Evolutionary conservation across 2,797 vertebrate genomes (phyloP).

Genomic region (Picus viridis): DNA sequence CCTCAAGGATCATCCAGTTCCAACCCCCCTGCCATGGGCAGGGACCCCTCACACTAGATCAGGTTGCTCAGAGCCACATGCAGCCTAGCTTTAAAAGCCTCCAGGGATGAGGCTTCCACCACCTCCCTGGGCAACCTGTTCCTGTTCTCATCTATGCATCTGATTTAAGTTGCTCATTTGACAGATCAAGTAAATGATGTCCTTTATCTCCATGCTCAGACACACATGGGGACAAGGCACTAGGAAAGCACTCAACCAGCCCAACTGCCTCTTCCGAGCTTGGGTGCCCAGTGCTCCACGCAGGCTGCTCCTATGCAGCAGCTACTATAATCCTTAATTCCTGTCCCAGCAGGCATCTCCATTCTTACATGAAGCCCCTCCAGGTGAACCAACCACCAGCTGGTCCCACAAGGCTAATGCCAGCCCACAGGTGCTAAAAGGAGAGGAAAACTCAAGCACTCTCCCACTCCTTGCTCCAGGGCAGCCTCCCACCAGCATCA

Average conservation of each 20-base stretch:
- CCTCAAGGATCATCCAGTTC: no score
- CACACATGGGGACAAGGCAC: accelerated
- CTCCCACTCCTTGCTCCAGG: not conserved
- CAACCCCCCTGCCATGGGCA: no score
- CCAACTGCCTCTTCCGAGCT: accelerated
- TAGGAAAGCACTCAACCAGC: not conserved
- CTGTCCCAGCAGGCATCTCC: not conserved
- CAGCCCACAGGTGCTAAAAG: not conserved
- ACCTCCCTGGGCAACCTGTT: no score
- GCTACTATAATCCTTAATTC: not conserved
- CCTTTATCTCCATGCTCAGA: not conserved
- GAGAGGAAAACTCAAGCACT: not conserved
- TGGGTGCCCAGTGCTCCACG: not conserved
- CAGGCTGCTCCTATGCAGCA: accelerated
- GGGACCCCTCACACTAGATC: no score
- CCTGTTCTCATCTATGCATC: not conserved
- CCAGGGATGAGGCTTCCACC: no score
- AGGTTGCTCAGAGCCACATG: no score
- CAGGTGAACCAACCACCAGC: not conserved
- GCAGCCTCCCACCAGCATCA: not conserved
- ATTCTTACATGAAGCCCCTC: not conserved
- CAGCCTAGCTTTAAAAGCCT: no score
- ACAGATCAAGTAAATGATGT: not conserved
- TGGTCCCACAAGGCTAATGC: accelerated
- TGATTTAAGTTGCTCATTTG: not conserved